phyloP scores from a whole-genome alignment of 92 coral and sea anemone genomes.

The Pocillopora meandrina region DNA sequence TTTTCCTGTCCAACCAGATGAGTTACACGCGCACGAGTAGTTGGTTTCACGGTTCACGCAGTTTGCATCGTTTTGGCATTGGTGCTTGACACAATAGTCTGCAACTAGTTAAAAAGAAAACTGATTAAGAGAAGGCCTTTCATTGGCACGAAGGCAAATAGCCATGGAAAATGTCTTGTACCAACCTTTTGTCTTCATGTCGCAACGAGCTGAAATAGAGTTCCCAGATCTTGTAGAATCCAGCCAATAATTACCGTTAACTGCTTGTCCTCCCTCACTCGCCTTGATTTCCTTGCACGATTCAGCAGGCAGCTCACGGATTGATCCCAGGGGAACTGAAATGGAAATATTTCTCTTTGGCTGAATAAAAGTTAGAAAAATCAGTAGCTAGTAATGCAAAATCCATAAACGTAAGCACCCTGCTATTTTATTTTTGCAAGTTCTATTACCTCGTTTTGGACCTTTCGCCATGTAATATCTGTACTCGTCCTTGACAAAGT shows the following conservation, averaged over 20 bases:
- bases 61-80: not conserved
- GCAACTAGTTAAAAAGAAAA: not conserved
- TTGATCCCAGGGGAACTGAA: no score
- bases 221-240: not conserved
- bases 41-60: not conserved
- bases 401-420: no score
- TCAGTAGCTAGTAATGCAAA: no score
- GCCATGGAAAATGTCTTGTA: not conserved
- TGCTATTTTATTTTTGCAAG: not conserved
- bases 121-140: not conserved
- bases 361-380: no score
- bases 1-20: constrained; percentile 13
- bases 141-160: no score
- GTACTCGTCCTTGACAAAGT: no score
- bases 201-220: not conserved
- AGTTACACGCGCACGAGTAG: not conserved
- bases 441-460: not conserved
- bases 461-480: no score
- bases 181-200: constrained; percentile 2
- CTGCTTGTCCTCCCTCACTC: not conserved
- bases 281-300: no score
- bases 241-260: constrained; percentile 10
- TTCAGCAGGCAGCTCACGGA: no score
- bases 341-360: no score
- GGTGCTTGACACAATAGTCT: not conserved